Base-by-base conservation (phyloP, 2,888 invertebrate genomes). In the Archaeoteleia sp. region DNA sequence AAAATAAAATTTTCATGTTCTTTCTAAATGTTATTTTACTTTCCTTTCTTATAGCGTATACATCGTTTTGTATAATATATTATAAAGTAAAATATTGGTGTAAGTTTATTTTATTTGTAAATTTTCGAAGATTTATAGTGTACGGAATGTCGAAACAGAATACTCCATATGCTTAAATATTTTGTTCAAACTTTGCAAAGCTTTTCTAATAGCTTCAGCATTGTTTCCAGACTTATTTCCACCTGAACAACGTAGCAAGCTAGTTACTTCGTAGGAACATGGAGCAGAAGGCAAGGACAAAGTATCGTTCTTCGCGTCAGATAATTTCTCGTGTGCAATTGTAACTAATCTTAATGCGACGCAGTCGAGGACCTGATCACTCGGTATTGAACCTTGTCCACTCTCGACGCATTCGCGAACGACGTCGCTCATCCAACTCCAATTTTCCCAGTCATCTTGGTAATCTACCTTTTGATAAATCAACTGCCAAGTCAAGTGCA, bases 1-100 rank as follows among this genome's bases (percentile, higher is more conserved):
- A 77, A 74, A 80, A 81, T 79, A 77, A 81, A 80, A 55, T 78
- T 79, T 81, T 80, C 78, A 81, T 81, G 79, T 81, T 81, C 72
- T 80, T 78, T 78, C 77, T 43, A 43, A 43, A 43, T 12, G n/a
- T 2, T 30, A 14, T 23, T 25, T 9, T 4, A 30, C 6, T 29
- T 43, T 39, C 17, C 10, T 17, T 9, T 9, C 8, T 9, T 10
- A n/a, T n/a, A n/a, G n/a, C n/a, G n/a, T n/a, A n/a, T n/a, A n/a
- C n/a, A n/a, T n/a, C n/a, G n/a, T n/a, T n/a, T n/a, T n/a, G n/a
- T n/a, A n/a, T n/a, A n/a, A n/a, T n/a, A n/a, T n/a, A n/a, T n/a
- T n/a, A n/a, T n/a, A n/a, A n/a, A n/a, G n/a, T n/a, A n/a, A n/a
- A n/a, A n/a, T n/a, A n/a, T n/a, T n/a, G n/a, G n/a, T n/a, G n/a